Evolutionary conservation across 1,140 invertebrate species (phyloP).

Genomic region (Cryptotermes secundus): DNA sequence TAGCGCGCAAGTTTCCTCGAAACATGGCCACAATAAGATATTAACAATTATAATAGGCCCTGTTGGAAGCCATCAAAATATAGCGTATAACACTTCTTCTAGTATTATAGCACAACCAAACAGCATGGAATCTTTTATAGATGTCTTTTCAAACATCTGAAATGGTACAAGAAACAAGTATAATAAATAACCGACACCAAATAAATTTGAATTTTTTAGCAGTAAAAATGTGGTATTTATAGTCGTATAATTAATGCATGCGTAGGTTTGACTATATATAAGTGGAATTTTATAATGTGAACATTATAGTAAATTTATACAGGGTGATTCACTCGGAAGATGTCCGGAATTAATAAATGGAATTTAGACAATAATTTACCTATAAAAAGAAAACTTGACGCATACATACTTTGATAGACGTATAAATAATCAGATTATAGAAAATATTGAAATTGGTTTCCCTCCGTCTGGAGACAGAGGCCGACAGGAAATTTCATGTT

Average conservation of each 20-base stretch:
- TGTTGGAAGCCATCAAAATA: background rate
- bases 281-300: background rate
- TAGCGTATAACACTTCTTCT: background rate
- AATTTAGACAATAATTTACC: too few species aligned
- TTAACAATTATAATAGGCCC: background rate
- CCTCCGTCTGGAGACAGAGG: too few species aligned
- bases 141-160: background rate
- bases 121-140: background rate
- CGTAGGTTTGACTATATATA: background rate
- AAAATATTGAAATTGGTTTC: too few species aligned
- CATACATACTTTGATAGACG: too few species aligned
- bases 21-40: background rate
- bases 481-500: too few species aligned
- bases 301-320: background rate
- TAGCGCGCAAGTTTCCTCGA: background rate
- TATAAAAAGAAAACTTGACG: too few species aligned
- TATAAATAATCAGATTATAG: too few species aligned
- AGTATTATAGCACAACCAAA: background rate
- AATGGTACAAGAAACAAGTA: background rate
- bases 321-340: too few species aligned
- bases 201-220: constrained; percentile 15
- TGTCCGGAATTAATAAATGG: too few species aligned
- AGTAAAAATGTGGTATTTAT: background rate
- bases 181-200: constrained; percentile 3
- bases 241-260: background rate